phyloP scores from a whole-genome alignment of 2,797 vertebrate species.

The Hippocampus kuda region DNA sequence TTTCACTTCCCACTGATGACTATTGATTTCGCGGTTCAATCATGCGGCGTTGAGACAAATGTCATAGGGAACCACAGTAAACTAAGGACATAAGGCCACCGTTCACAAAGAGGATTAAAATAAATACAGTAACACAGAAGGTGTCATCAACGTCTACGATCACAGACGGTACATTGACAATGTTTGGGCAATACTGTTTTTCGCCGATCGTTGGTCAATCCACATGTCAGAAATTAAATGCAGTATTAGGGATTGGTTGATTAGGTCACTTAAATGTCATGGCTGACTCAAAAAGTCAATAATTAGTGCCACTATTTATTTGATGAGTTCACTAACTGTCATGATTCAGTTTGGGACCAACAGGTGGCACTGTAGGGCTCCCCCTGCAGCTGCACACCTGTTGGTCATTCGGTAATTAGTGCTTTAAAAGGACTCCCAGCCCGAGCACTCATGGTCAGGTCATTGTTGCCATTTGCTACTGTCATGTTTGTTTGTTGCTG shows the following conservation, averaged over 20 bases:
- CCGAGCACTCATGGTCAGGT: too few species aligned
- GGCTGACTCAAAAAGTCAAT: not conserved
- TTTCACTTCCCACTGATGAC: slow-evolving; percentile 24
- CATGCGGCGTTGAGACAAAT: slow-evolving; percentile 26
- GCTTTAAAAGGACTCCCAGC: too few species aligned
- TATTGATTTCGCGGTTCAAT: slow-evolving; percentile 37
- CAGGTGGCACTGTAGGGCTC: too few species aligned
- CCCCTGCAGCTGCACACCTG: too few species aligned
- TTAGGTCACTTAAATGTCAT: not conserved
- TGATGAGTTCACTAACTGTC: not conserved
- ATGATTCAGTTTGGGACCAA: too few species aligned
- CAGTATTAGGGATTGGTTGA: not conserved
- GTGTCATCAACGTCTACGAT: not conserved
- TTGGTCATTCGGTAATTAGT: too few species aligned
- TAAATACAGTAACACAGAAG: not conserved
- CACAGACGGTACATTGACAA: not conserved
- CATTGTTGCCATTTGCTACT: too few species aligned
- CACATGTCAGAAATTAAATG: not conserved
- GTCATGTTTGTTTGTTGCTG: too few species aligned
- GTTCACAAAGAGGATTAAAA: not conserved
- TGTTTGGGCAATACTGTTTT: not conserved
- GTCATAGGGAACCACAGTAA: slow-evolving; percentile 15
- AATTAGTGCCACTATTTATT: not conserved
- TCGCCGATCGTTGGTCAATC: not conserved
- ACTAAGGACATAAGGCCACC: slow-evolving; percentile 9